Percentiles rank a stretch among this genome's conserved stretches.
Conservation (phyloP, 2,113 vertebrate species). For the Pelvicachromis taeniatus region DNA sequence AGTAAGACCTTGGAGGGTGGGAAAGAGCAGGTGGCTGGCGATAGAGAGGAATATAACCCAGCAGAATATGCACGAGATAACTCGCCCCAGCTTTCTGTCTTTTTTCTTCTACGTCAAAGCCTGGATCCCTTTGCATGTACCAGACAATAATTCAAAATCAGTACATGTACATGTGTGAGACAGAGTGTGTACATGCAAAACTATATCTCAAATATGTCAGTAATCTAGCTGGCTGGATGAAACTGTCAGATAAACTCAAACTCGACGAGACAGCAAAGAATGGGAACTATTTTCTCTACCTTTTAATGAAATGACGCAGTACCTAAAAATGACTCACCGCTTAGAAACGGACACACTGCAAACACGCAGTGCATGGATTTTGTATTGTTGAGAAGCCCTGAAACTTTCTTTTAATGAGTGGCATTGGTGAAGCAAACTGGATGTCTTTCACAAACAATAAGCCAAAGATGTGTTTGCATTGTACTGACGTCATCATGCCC, state of each 20-base stretch:
- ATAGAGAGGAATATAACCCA: background rate
- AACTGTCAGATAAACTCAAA: background rate
- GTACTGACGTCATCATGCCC: background rate
- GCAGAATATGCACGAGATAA: background rate
- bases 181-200: background rate
- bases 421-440: background rate
- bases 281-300: background rate
- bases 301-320: slow-evolving; percentile 5
- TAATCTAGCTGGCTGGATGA: background rate
- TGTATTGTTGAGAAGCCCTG: background rate
- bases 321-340: slow-evolving; percentile 17
- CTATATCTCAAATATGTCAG: background rate
- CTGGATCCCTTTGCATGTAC: background rate
- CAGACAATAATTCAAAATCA: background rate
- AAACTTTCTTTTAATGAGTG: background rate
- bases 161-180: background rate
- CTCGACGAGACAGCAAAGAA: background rate
- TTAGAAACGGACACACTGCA: background rate
- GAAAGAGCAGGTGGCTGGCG: slow-evolving; percentile 42
- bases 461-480: background rate
- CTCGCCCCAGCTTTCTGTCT: background rate
- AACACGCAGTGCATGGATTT: background rate
- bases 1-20: slow-evolving; percentile 27
- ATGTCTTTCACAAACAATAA: background rate
- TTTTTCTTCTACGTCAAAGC: background rate